Percentiles rank a stretch among this genome's conserved stretches.
Conservation (phyloP, 2,888 invertebrate species). For the Antheraea yamamai region DNA sequence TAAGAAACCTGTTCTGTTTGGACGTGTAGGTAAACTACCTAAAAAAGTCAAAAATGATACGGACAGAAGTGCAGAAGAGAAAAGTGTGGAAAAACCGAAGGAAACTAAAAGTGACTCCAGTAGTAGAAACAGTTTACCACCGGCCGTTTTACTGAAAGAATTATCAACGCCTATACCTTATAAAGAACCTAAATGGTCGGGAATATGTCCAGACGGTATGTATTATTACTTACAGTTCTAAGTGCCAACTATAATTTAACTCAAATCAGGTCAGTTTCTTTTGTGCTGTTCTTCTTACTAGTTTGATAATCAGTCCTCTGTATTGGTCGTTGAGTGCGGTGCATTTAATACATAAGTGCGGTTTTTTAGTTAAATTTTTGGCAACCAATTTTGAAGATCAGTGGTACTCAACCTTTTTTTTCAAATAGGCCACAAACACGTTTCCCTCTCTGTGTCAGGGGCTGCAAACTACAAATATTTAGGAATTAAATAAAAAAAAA, state of each 20-base stretch:
- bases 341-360: too few relatives aligned
- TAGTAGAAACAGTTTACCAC: constrained; percentile 48
- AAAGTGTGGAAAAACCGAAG: constrained; percentile 30
- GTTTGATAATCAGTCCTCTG: background rate
- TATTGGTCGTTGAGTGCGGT: too few relatives aligned
- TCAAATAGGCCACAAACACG: too few relatives aligned
- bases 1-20: constrained; percentile 80
- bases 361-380: too few relatives aligned
- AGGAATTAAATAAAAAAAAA: too few relatives aligned
- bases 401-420: too few relatives aligned
- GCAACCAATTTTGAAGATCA: too few relatives aligned
- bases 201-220: constrained; percentile 79
- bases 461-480: too few relatives aligned
- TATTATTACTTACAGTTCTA: background rate
- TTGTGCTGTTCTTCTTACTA: background rate
- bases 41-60: constrained; percentile 58
- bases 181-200: constrained; percentile 92
- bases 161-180: constrained; percentile 83
- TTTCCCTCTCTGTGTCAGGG: too few relatives aligned
- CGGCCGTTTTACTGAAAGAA: constrained; percentile 61
- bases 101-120: constrained; percentile 37
- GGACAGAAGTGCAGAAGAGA: constrained; percentile 40
- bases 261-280: background rate
- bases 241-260: background rate
- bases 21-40: constrained; percentile 78